Base-by-base conservation (phyloP, 2,888 invertebrate genomes). In the Schizotus pectinicornis region DNA sequence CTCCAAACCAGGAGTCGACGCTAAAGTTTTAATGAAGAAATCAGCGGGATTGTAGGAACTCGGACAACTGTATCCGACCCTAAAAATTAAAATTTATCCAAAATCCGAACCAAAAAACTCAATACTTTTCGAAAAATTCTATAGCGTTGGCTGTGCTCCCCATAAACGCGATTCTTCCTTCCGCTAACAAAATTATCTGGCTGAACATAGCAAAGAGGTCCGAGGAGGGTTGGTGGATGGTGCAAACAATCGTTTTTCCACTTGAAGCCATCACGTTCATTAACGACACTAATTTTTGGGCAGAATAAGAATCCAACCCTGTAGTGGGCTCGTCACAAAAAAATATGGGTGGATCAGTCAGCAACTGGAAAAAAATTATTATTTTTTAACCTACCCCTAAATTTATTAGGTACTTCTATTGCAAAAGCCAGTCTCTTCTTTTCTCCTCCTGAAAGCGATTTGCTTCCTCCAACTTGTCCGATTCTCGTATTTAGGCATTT, bases 281-380 rank as follows among this genome's bases (percentile, higher is more conserved):
- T 47, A 90, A 84, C 5, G 84, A 82, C 53, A 92, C 87, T 54
- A 98, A 82, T 74, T 91, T 92, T 74, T 91, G 90, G 0, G 98
- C 97, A 74, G 95, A 95, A 71, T 88, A 95, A 0, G 95, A 94
- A 77, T 98, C 98, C 53, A 91, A 77, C 0, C 97, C 95, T 0
- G 96, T 96, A 0, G 98, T 98, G 6, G 97, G 97, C 75, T 98
- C 98, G 73, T 98, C 98, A 75, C 95, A 93, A 80, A 98, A 97
- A 36, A 98, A 81, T 33, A 98, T 84, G 0, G 91, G 87, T 0
- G 98, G 98, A 80, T 97, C 92, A 36, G 94, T 95, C 50, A 98
- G 79, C 34, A 94, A 82, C 89, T 92, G 76, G 8, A 74, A 73
- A 54, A 34, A 37, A 38, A 49, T 36, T 38, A 37, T 31, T 49